phyloP scores from a whole-genome alignment of 2,113 vertebrate genomes.

The Odobenus rosmarus region DNA sequence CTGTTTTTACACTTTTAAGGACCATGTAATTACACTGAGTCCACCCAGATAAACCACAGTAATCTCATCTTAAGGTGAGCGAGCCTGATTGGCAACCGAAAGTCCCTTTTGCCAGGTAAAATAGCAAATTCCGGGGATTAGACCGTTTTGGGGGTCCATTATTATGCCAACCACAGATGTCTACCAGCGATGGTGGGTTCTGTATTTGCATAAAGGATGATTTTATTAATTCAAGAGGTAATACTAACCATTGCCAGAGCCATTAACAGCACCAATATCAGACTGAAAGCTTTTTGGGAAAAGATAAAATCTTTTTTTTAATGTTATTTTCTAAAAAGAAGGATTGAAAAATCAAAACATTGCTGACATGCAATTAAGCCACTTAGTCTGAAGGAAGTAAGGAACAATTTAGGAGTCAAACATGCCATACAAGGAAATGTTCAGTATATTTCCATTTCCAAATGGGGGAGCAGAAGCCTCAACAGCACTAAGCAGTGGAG shows the following conservation, averaged over 20 bases:
- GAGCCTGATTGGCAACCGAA: neutral
- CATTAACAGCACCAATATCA: neutral
- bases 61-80: neutral
- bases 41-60: neutral
- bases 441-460: neutral
- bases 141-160: too few relatives aligned
- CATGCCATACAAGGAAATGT: fast-evolving
- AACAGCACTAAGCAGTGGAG: neutral
- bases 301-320: neutral
- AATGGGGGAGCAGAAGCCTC: neutral
- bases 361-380: neutral
- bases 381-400: neutral
- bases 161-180: neutral
- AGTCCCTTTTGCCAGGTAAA: neutral
- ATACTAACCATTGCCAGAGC: neutral
- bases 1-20: neutral
- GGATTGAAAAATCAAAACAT: neutral
- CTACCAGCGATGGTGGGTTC: neutral
- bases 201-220: neutral
- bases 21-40: neutral
- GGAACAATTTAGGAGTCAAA: neutral
- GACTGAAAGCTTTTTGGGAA: neutral
- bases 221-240: neutral
- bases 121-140: neutral
- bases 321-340: neutral